These are phyloP conservation scores for Pogonomyrmex barbatus DNA, from an alignment of 1,140 invertebrate genomes.

Conservation along the genomic window DNA sequence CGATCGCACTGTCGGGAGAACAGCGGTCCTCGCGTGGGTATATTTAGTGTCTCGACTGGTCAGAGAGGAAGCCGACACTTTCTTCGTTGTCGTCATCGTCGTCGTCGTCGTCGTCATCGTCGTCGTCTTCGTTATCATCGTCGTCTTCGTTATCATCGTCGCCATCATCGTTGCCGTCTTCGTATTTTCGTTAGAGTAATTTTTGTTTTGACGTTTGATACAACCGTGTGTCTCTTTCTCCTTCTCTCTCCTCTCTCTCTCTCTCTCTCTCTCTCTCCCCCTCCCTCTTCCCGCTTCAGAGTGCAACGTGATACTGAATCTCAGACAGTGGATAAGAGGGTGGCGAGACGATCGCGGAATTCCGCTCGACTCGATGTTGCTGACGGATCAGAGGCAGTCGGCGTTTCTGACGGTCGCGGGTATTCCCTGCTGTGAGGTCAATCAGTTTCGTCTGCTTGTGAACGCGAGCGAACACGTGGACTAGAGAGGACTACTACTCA, in stretches of 20 bases:
- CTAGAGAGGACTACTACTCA: conserved; percentile 2
- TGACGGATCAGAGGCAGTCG: conserved; percentile 1
- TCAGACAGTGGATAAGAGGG: conserved; percentile 45
- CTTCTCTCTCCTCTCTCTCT: not conserved
- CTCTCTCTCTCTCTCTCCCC: conserved; percentile 36
- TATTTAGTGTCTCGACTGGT: conserved; percentile 75
- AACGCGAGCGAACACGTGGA: conserved; percentile 41
- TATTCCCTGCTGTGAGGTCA: conserved; percentile 26
- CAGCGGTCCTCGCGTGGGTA: conserved; percentile 63
- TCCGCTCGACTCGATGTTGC: conserved; percentile 37
- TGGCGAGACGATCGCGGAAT: conserved; percentile 61
- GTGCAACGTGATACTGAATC: conserved; percentile 73
- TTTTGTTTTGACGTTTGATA: not conserved
- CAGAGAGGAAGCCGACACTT: conserved; percentile 71
- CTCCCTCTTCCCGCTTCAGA: conserved; percentile 70
- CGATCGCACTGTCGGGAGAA: conserved; percentile 56
- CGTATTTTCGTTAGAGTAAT: conserved; percentile 10
- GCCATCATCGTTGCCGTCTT: conserved; percentile 14
- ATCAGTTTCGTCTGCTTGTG: not conserved
- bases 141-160: not conserved
- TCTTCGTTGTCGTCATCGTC: conserved; percentile 59
- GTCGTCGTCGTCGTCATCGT: conserved; percentile 16
- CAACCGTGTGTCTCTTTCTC: not conserved
- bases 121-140: conserved; percentile 6
- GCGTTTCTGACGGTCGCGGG: conserved; percentile 19